Percentiles rank a stretch among this genome's conserved stretches.
These are phyloP conservation scores for Lampris incognitus DNA, from an alignment of 2,113 vertebrate genomes.

Conservation along the genomic window DNA sequence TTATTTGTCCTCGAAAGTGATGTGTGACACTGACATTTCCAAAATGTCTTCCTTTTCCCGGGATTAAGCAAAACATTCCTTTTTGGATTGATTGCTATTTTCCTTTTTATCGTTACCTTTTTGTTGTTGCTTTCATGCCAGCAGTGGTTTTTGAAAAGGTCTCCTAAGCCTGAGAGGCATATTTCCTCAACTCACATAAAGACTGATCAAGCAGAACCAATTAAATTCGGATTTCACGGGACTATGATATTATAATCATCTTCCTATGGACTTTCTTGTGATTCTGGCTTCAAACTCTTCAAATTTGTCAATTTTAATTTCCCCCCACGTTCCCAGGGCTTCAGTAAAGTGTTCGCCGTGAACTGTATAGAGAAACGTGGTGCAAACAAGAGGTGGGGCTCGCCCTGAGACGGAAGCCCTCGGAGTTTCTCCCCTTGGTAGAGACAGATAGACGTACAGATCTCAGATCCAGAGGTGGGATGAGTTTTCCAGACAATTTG, in stretches of 20 bases:
- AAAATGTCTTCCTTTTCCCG: too few species aligned
- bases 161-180: too few species aligned
- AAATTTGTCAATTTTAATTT: neutral
- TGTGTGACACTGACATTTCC: too few species aligned
- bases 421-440: conserved; percentile 24
- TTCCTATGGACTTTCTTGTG: neutral
- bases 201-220: too few species aligned
- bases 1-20: too few species aligned
- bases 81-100: too few species aligned
- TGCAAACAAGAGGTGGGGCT: conserved; percentile 8
- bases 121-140: neutral
- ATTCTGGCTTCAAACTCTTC: neutral
- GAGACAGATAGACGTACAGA: conserved; percentile 28
- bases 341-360: neutral
- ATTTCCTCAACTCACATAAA: too few species aligned
- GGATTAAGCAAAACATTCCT: too few species aligned
- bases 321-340: neutral
- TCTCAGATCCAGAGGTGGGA: conserved; percentile 20
- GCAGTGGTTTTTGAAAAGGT: too few species aligned
- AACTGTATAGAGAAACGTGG: conserved; percentile 30
- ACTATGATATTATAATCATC: too few species aligned
- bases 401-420: conserved; percentile 7
- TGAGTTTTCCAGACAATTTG: conserved; percentile 8
- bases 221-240: too few species aligned
- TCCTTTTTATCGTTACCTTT: neutral